Percentiles rank a stretch among this genome's conserved stretches.
Evolutionary conservation across 2,888 invertebrate genomes (phyloP).

Genomic region (Tipula vernalis): DNA sequence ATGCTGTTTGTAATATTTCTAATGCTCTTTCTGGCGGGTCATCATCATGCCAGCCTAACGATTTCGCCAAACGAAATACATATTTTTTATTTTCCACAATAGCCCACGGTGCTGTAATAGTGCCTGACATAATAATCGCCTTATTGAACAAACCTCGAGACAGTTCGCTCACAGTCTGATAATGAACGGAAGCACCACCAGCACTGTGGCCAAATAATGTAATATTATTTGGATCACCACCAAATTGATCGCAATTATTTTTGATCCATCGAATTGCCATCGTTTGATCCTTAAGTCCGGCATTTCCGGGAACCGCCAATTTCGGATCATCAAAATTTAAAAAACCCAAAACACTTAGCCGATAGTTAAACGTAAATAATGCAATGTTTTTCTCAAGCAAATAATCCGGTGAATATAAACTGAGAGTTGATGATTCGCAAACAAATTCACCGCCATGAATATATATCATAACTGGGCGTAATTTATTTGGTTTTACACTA

Average conservation of each 20-base stretch:
- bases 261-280: constrained; percentile 29
- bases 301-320: constrained; percentile 32
- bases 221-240: constrained; percentile 11
- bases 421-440: constrained; percentile 34
- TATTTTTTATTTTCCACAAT: constrained; percentile 23
- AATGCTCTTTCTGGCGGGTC: constrained; percentile 26
- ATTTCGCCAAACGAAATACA: constrained; percentile 29
- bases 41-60: constrained; percentile 26
- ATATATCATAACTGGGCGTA: too few relatives aligned
- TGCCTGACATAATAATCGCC: constrained; percentile 31
- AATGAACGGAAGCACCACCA: constrained; percentile 38
- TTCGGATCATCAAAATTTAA: constrained; percentile 27
- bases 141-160: constrained; percentile 33
- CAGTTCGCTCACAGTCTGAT: constrained; percentile 38
- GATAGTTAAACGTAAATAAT: constrained; percentile 21
- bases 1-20: constrained; percentile 24
- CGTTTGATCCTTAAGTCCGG: constrained; percentile 19
- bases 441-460: constrained; percentile 36
- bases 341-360: constrained; percentile 34
- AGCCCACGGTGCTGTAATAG: constrained; percentile 29
- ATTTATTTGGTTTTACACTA: too few relatives aligned
- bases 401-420: constrained; percentile 36
- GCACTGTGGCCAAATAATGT: constrained; percentile 25
- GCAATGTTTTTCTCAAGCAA: constrained; percentile 37
- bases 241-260: neutral